Evolutionary conservation across 2,113 vertebrate species (phyloP), one percentile per base, ranked within the genome.

Genomic region (Hiodon alosoides): DNA sequence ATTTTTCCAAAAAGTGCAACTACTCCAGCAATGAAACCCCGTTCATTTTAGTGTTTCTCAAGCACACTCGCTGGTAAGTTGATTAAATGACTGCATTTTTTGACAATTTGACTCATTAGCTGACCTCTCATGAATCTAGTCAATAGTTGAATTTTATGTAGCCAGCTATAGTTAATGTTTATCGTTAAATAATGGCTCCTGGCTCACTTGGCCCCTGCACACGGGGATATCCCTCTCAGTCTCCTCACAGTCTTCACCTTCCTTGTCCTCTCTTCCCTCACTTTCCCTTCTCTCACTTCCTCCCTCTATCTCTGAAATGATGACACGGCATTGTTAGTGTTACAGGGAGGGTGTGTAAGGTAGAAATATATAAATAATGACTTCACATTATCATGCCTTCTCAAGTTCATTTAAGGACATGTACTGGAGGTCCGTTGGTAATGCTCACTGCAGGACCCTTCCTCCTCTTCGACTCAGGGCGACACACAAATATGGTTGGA

Each of bases 251-350:
- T 16, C 58, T 72, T 48, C 31, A 72, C 4, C 71, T 61, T 72
- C 71, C 11, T 2, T 72, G 6, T 3, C 58, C 71, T 71, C 54
- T 58, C 71, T 72, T 72, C 69, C 31, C 69, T 57, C n/a, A 55
- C 69, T 57, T 52, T 4, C 67, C 9, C 14, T 14, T n/a, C 2
- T 53, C 52, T 2, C 67, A 7, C 14, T 16, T 17, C 10, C 58
- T 73, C 71, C 71, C 71, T 62, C 59, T 51, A 51, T 73, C n/a
- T 62, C 58, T 62, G 59, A 62, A 73, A 73, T 73, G 48, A 73
- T 52, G 47, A 31, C 31, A 59, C 50, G 58, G 47, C 71, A 73
- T 73, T 17, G 47, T 31, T 31, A 31, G 31, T 31, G 31, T 31
- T 31, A 31, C 31, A 1, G 31, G 31, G 31, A 31, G 31, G 31